Evolutionary conservation across 2,113 vertebrate genomes (phyloP), one percentile per base, ranked within the genome.

Genomic region (Chitala chitala): DNA sequence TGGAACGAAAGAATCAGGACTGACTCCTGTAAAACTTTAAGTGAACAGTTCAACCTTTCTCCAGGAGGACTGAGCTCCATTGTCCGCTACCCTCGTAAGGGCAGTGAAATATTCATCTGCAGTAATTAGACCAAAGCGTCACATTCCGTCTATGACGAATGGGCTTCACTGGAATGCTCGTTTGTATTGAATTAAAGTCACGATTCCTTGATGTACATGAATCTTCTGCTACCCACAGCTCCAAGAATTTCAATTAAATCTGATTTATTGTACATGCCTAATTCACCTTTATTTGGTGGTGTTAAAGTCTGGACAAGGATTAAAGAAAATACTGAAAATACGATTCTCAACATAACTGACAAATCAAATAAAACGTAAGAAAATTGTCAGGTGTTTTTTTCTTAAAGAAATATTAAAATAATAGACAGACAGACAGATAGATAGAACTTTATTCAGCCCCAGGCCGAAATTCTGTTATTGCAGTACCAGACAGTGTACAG

Each of bases 131-230:
- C 8, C 64, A 20, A 44, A 9, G 12, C 38, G 46, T 26, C 42
- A 68, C 24, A 46, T 44, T 20, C 38, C 15, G n/a, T 68, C 38
- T 26, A 24, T 66, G 38, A 66, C 15, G 40, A 24, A 44, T 26
- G 20, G 56, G 56, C 4, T 20, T 66, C 40, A 44, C 36, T 38
- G 22, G 7, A 5, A 48, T 5, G 12, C 46, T 15, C 13, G 4
- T 46, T 3, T 22, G 26, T 46, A 68, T 48, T 48, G 8, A 33
- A 71, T 44, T 42, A 71, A 55, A 71, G 53, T 48, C 42, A 68
- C 24, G 38, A 1, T 44, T 4, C 15, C 64, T 3, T n/a, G 24
- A 36, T 38, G 20, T 46, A 66, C 64, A 24, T 22, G 6, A 44
- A 46, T 66, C 10, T 42, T 5, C 22, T 48, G 65, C 65, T 46